Evolutionary conservation across 1,140 invertebrate genomes (phyloP).

Genomic region (Trachymyrmex septentrionalis): DNA sequence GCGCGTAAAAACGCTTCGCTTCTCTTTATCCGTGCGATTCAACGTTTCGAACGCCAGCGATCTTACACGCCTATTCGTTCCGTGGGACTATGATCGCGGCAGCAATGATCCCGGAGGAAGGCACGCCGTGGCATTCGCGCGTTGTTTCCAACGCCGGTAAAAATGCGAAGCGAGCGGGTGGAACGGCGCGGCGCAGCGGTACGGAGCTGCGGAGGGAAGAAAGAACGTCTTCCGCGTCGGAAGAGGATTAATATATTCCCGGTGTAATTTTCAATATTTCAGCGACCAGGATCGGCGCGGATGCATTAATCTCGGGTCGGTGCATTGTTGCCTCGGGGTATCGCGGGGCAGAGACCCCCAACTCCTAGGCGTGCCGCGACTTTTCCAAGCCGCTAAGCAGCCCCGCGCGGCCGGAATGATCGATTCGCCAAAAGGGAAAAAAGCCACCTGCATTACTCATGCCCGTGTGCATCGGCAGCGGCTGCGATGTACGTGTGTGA

Average conservation of each 20-base stretch:
- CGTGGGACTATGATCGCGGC: constrained; percentile 39
- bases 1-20: background rate
- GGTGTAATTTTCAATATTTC: constrained; percentile 65
- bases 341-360: constrained; percentile 61
- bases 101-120: constrained; percentile 27
- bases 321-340: constrained; percentile 60
- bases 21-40: constrained; percentile 10
- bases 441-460: constrained; percentile 57
- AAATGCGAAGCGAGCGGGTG: constrained; percentile 1
- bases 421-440: constrained; percentile 60
- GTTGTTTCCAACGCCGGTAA: constrained; percentile 38
- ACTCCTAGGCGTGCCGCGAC: constrained; percentile 60
- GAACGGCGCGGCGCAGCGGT: constrained; percentile 6
- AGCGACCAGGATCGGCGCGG: constrained; percentile 58
- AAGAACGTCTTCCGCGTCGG: constrained; percentile 48
- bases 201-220: background rate
- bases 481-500: no score
- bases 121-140: constrained; percentile 25
- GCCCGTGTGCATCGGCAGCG: constrained; percentile 16
- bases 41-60: constrained; percentile 7
- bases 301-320: constrained; percentile 65
- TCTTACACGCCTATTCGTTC: constrained; percentile 26
- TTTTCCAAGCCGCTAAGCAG: constrained; percentile 65
- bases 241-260: constrained; percentile 63
- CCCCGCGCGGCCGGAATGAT: constrained; percentile 48